These are phyloP conservation scores for Habropoda laboriosa DNA, from an alignment of 1,140 invertebrate genomes.

Conservation along the genomic window DNA sequence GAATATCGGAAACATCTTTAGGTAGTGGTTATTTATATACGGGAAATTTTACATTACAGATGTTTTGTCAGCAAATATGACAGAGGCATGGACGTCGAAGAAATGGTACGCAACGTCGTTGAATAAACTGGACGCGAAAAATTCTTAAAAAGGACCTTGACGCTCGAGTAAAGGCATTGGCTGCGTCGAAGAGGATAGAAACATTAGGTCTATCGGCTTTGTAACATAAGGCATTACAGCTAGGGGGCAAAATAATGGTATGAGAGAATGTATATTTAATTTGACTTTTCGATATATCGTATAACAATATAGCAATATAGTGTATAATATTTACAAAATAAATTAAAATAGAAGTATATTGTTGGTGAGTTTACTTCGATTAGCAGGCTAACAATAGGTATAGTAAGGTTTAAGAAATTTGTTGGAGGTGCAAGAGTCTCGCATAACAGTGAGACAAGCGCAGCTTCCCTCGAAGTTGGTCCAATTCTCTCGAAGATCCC, in stretches of 20 bases:
- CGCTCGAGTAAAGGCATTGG: too few species aligned
- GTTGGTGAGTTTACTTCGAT: conserved; percentile 51
- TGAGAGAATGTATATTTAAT: conserved; percentile 68
- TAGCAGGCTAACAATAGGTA: conserved; percentile 53
- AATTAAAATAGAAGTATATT: conserved; percentile 66
- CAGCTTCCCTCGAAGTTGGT: conserved; percentile 36
- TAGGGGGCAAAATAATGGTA: conserved; percentile 25
- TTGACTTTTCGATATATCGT: conserved; percentile 60
- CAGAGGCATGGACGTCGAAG: not conserved
- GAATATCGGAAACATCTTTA: not conserved
- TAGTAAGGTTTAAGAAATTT: conserved; percentile 44
- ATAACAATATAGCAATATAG: conserved; percentile 64
- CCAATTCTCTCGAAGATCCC: conserved; percentile 17
- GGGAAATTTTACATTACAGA: conserved; percentile 19
- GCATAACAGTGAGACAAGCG: conserved; percentile 56
- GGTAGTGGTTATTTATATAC: too few species aligned
- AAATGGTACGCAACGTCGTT: not conserved
- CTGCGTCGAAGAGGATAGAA: not conserved
- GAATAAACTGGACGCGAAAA: not conserved
- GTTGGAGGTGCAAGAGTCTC: conserved; percentile 47
- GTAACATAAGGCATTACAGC: not conserved
- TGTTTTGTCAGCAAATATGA: not conserved
- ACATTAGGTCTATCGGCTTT: too few species aligned
- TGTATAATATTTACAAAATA: conserved; percentile 73
- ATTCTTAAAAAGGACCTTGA: not conserved